Base-by-base conservation (phyloP, 2,888 invertebrate genomes). In the Agrochola lota region DNA sequence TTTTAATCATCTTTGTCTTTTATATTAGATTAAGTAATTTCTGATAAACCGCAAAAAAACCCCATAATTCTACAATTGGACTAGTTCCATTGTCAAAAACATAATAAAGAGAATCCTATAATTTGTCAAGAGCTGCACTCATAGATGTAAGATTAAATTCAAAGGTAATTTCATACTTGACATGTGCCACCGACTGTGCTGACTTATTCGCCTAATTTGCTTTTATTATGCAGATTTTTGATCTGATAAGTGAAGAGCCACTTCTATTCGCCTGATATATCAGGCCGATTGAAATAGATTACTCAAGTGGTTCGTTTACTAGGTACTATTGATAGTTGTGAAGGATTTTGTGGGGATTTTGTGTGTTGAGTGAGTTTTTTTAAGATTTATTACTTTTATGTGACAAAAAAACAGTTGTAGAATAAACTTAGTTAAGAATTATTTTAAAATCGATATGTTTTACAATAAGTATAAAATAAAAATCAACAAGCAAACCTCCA, bases 131-230 rank as follows among this genome's bases (percentile, higher is more conserved):
- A 84, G 88, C 86, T 87, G 77, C 81, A 88, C 83, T 86, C 78
- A 82, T 90, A 92, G 93, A 94, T 93, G 75, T 87, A 70, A 94
- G 95, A 95, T 95, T 92, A 94, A 90, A 95, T 95, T 93, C 87
- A 90, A 91, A 91, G 89, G 90, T 92, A 93, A 92, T 93, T 93
- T 90, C 68, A 91, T 93, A 92, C 95, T 95, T 94, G 94, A 94
- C 94, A 88, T 94, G 91, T 91, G 92, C 90, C 88, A 87, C 86
- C 87, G 86, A 90, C 90, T 93, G 91, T 90, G 92, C 92, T 93
- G 88, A 94, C 94, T 95, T 93, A 93, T 91, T 91, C 94, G 94
- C 93, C 94, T 94, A 95, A 95, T 96, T 95, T 94, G 88, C 86
- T 89, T 91, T 90, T 90, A 92, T 94, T 94, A 92, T 91, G 88